Base-by-base conservation (phyloP, 2,888 invertebrate species). In the Caenorhabditis doughertyi region DNA sequence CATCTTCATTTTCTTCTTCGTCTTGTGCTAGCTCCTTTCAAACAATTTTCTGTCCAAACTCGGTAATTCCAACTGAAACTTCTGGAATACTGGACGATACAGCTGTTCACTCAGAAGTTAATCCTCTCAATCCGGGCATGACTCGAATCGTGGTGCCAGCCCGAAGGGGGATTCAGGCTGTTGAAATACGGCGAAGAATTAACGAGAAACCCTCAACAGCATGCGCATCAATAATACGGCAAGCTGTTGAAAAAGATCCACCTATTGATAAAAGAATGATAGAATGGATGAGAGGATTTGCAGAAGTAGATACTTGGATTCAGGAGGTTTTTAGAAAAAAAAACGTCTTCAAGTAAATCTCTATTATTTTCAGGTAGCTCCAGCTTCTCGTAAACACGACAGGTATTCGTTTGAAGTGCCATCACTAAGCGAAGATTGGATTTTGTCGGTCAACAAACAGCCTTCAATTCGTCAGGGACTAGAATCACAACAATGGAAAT, bases 221-320 rank as follows among this genome's bases (percentile, higher is more conserved):
- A 1, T 83, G 83, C 13, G 65, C 76, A 16, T 58, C 62, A 7
- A 72, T 83, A 7, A 39, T 83, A 16, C 49, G 62, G 27, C 58
- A 79, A 44, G 58, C 65, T 7, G 64, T 67, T 3, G 25, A 67
- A 16, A 65, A 32, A 8, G 79, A 83, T 27, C 32, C 44, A 35
- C 83, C 83, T n/a, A 39, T 55, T 1, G 83, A 83, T 60, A 44
- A 39, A 21, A 29, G 83, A 55, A 79, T 83, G 79, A 53, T 62
- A 3, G 74, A 55, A 27, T 77, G 77, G 77, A 82, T 82, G 82
- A 72, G 73, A 53, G 77, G 76, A 16, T 82, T 72, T 53, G 67
- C 82, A 13, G 68, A 76, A 51, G 82, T 73, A 9, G 82, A 73
- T 8, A 82, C 76, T 0, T 82, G 82, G 82, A 82, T 82, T 44